Conservation (phyloP, 1,140 invertebrate species). For the Brachionus paranguensis region DNA sequence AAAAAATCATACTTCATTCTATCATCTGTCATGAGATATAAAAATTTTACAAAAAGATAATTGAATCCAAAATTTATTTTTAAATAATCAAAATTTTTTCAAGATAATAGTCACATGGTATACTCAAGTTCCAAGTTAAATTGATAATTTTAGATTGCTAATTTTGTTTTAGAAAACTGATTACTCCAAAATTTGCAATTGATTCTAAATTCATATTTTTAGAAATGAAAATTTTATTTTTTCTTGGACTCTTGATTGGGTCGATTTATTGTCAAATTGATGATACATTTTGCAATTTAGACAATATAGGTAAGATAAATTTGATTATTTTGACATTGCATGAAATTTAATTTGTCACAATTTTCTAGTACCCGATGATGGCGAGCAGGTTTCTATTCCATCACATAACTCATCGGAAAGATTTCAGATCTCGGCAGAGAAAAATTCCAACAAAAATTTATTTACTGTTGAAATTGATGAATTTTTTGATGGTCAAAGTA, state of each 20-base stretch:
- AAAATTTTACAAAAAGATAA: background rate
- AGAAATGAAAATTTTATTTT: background rate
- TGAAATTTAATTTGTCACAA: background rate
- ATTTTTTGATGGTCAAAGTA: conserved; percentile 27
- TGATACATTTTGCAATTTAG: conserved; percentile 31
- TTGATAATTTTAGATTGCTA: background rate
- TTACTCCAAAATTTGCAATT: background rate
- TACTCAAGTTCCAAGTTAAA: background rate
- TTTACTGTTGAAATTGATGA: conserved; percentile 30
- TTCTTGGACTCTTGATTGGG: background rate
- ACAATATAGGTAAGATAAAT: background rate
- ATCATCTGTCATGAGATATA: background rate
- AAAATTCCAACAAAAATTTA: background rate
- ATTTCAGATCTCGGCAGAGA: conserved; percentile 15
- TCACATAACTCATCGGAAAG: background rate
- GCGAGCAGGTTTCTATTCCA: background rate
- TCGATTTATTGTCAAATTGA: background rate
- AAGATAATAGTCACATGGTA: background rate
- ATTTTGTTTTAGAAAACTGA: background rate
- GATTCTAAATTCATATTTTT: background rate
- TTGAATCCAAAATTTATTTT: background rate
- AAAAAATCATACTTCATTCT: background rate
- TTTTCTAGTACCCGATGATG: conserved; percentile 13
- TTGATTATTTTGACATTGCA: background rate
- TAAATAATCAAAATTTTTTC: background rate